phyloP scores from a whole-genome alignment of 2,797 vertebrate species.

The Crossoptilon crossoptilon region DNA sequence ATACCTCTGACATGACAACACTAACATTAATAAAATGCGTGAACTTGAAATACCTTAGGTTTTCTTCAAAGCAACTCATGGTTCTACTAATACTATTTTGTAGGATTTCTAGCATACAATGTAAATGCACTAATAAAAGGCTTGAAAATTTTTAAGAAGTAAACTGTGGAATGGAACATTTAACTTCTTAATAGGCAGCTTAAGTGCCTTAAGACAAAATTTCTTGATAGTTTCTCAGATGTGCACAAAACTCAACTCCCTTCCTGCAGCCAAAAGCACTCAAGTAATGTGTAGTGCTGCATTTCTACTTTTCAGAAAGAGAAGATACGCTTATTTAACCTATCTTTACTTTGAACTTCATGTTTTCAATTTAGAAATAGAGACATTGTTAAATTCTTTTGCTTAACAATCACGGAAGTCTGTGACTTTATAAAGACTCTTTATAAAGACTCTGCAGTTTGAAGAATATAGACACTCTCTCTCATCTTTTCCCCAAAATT shows the following conservation, averaged over 20 bases:
- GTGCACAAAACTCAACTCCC: not conserved
- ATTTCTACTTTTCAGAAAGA: not conserved
- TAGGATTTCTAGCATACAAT: not conserved
- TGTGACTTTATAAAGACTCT: not conserved
- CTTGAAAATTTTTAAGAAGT: not conserved
- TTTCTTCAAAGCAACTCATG: not conserved
- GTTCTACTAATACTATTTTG: not conserved
- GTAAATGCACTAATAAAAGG: not conserved
- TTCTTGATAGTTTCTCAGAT: not conserved
- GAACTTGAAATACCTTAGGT: not conserved
- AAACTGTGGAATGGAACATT: not conserved
- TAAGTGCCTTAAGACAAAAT: not conserved
- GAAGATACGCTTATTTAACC: not conserved
- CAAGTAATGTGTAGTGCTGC: not conserved
- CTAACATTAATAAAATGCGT: rapidly evolving
- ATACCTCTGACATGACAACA: not conserved
- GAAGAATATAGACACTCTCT: not conserved
- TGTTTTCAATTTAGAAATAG: not conserved
- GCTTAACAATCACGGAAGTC: not conserved
- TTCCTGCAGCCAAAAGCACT: not conserved
- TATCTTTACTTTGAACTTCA: not conserved
- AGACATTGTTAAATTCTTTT: not conserved
- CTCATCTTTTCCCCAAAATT: not conserved
- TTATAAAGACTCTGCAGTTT: not conserved
- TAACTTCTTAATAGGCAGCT: not conserved